These are phyloP conservation scores for Tricholauxania praeusta DNA, from an alignment of 2,888 invertebrate species.

Conservation along the genomic window DNA sequence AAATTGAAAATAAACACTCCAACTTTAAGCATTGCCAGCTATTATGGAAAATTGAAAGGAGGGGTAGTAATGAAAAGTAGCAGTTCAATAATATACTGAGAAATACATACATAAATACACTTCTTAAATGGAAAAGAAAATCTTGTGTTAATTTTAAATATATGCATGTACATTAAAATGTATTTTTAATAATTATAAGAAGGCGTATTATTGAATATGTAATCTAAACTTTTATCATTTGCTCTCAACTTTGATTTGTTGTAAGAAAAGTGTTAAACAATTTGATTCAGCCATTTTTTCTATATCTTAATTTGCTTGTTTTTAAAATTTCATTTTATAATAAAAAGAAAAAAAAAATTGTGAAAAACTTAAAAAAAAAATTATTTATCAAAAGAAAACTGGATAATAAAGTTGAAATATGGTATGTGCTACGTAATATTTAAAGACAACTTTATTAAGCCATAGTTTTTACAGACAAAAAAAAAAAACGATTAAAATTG, in stretches of 20 bases:
- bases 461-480: background rate
- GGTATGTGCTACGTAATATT: too few relatives aligned
- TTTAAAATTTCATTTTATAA: too few relatives aligned
- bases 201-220: background rate
- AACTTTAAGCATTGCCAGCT: constrained; percentile 34
- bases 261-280: background rate
- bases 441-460: background rate
- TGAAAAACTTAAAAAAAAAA: too few relatives aligned
- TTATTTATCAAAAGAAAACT: too few relatives aligned
- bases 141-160: constrained; percentile 14
- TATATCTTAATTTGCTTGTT: background rate
- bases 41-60: background rate
- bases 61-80: background rate
- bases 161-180: constrained; percentile 7
- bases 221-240: constrained; percentile 5
- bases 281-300: background rate
- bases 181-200: background rate
- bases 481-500: background rate
- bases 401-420: too few relatives aligned
- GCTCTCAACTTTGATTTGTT: constrained; percentile 11
- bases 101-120: constrained; percentile 19
- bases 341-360: too few relatives aligned
- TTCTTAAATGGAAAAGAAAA: background rate
- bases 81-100: constrained; percentile 1
- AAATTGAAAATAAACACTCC: constrained; percentile 23